These are phyloP conservation scores for Haemorhous mexicanus DNA, from an alignment of 2,113 vertebrate species.

Conservation along the genomic window DNA sequence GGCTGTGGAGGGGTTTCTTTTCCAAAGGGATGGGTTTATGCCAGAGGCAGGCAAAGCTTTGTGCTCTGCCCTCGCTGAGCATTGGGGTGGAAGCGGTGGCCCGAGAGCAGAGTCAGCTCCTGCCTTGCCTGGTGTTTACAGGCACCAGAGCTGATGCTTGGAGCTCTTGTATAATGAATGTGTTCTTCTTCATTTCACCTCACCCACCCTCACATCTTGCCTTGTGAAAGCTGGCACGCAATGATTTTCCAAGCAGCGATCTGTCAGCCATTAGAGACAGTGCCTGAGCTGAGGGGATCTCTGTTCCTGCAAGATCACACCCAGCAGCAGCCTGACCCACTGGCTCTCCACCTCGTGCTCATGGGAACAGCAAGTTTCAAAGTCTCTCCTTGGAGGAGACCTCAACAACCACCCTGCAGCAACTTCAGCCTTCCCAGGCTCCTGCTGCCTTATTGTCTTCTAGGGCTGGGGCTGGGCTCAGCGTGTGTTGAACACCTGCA, in stretches of 20 bases:
- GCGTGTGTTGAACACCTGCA: neutral
- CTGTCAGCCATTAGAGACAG: neutral
- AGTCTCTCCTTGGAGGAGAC: neutral
- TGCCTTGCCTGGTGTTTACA: neutral
- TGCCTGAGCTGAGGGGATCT: neutral
- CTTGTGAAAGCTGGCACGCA: neutral
- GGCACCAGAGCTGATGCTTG: neutral
- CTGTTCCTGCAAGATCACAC: neutral
- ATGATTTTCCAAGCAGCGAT: neutral
- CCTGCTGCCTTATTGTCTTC: neutral
- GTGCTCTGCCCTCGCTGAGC: neutral
- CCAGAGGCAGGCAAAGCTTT: neutral
- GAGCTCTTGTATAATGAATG: neutral
- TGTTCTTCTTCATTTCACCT: neutral
- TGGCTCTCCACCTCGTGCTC: neutral
- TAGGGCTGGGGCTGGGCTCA: neutral
- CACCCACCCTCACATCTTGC: neutral
- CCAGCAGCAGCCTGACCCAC: neutral
- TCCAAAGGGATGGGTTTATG: neutral
- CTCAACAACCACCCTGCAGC: neutral
- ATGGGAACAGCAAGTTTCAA: neutral
- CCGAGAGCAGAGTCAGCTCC: fast-evolving
- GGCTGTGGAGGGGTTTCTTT: neutral
- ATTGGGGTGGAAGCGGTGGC: neutral
- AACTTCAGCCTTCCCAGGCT: neutral